phyloP scores from a whole-genome alignment of 2,797 vertebrate species.

The Manis javanica region DNA sequence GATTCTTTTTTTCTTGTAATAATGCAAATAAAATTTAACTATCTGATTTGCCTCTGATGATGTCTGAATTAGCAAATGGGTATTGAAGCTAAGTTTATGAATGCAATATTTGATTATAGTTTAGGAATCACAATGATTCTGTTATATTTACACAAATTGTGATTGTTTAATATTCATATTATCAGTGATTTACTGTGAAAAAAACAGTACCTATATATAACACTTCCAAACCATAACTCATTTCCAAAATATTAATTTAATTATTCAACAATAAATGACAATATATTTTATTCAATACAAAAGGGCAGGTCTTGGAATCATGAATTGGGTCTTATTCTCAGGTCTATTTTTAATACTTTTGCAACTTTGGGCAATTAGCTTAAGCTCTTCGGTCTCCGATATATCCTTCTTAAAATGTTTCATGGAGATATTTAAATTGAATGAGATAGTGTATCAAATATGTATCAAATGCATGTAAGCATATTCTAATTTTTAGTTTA shows the following conservation, averaged over 20 bases:
- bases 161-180: constrained; percentile 47
- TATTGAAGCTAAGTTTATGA: background rate
- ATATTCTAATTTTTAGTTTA: background rate
- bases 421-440: background rate
- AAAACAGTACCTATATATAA: background rate
- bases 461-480: background rate
- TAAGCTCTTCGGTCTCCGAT: background rate
- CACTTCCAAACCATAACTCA: background rate
- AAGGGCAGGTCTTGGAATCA: background rate
- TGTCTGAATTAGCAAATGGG: background rate
- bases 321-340: background rate
- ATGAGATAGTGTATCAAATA: background rate
- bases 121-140: background rate
- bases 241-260: constrained; percentile 34
- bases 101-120: background rate
- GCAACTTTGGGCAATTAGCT: background rate
- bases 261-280: background rate
- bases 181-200: constrained; percentile 14
- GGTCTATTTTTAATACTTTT: background rate
- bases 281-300: background rate
- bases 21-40: background rate
- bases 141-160: background rate
- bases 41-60: background rate
- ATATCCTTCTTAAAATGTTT: background rate
- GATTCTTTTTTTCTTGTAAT: background rate